Percentiles rank a stretch among this genome's conserved stretches.
These are phyloP conservation scores for Cavia aperea DNA, from an alignment of 2,113 vertebrate species.

Conservation along the genomic window DNA sequence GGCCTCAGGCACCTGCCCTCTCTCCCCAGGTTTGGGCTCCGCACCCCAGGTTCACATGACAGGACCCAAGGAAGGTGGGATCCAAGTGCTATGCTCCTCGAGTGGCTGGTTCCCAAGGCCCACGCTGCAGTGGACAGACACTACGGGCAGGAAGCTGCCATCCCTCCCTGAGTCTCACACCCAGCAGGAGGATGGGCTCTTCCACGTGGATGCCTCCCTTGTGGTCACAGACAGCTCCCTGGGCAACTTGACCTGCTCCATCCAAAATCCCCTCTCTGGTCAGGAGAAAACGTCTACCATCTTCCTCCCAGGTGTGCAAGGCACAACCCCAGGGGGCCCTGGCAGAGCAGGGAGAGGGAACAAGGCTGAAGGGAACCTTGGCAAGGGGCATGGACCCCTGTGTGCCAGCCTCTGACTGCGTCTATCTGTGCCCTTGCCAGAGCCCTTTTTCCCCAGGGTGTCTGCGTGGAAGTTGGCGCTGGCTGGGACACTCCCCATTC, in stretches of 20 bases:
- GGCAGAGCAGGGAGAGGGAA: rapidly evolving
- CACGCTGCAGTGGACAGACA: conserved; percentile 31
- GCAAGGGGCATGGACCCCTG: neutral
- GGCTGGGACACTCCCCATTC: neutral
- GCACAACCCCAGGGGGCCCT: neutral
- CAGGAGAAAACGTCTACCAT: conserved; percentile 21
- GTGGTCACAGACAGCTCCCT: conserved; percentile 42
- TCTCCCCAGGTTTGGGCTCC: conserved; percentile 51
- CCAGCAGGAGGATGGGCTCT: conserved; percentile 39
- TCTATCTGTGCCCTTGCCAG: neutral
- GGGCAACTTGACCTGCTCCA: conserved; percentile 43
- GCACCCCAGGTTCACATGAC: conserved; percentile 43
- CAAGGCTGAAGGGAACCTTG: neutral
- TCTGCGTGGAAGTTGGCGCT: conserved; percentile 38
- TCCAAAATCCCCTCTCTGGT: conserved; percentile 41
- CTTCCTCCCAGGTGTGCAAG: conserved; percentile 46
- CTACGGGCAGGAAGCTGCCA: neutral
- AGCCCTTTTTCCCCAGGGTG: conserved; percentile 48
- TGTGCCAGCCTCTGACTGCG: neutral
- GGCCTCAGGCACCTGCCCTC: neutral
- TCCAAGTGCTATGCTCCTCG: conserved; percentile 42
- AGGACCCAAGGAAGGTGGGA: neutral
- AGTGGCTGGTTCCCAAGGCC: conserved; percentile 59
- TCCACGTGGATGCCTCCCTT: conserved; percentile 20
- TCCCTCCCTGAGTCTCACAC: conserved; percentile 10